Percentiles rank a stretch among this genome's conserved stretches.
Conservation (phyloP, 2,113 vertebrate genomes). For the Andinoacara biseriatus region DNA sequence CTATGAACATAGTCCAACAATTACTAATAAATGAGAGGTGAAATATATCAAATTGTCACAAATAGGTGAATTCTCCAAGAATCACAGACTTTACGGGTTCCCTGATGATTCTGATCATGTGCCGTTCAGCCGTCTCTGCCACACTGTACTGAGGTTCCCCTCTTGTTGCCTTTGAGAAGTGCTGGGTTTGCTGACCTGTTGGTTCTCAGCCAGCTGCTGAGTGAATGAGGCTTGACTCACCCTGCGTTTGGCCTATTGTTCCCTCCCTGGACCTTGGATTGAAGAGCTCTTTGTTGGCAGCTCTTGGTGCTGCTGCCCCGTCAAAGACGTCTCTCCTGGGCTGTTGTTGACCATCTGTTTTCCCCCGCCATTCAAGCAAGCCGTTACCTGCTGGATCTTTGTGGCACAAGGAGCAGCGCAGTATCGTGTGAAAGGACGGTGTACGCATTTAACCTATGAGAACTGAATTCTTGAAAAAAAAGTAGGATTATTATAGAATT, state of each 20-base stretch:
- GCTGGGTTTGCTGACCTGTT: constrained; percentile 50
- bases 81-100: not conserved
- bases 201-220: constrained; percentile 66
- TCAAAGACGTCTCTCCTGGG: constrained; percentile 60
- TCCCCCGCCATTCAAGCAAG: constrained; percentile 23
- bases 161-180: constrained; percentile 19
- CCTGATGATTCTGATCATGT: constrained; percentile 32
- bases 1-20: not conserved
- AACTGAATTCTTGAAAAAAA: not conserved
- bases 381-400: constrained; percentile 40
- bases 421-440: not conserved
- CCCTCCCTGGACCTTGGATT: constrained; percentile 32
- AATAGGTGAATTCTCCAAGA: not conserved
- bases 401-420: not conserved
- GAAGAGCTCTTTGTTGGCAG: constrained; percentile 72
- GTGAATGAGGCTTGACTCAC: constrained; percentile 63
- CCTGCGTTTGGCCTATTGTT: constrained; percentile 68
- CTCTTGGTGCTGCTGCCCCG: constrained; percentile 41
- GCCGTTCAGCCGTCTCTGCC: constrained; percentile 1
- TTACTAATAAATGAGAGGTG: not conserved
- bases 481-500: not conserved
- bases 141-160: not conserved
- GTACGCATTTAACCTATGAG: not conserved
- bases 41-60: not conserved
- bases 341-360: constrained; percentile 72